These are phyloP conservation scores for Lymantria monacha DNA, from an alignment of 2,888 invertebrate genomes.

Conservation along the genomic window DNA sequence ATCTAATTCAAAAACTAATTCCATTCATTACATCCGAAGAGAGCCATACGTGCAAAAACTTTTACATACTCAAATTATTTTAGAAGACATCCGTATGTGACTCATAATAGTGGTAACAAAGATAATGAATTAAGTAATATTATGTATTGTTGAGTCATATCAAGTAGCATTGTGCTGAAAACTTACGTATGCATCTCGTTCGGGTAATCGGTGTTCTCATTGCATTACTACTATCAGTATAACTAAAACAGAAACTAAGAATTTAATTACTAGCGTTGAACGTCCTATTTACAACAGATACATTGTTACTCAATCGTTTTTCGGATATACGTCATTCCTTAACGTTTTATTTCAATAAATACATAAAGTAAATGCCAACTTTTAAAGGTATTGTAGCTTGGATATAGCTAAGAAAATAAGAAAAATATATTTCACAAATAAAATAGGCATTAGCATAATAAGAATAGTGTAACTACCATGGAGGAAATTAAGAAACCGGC, in stretches of 20 bases:
- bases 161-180: constrained; percentile 14
- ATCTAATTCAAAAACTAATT: no score
- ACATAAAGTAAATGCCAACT: no score
- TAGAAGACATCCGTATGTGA: constrained; percentile 21
- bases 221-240: background rate
- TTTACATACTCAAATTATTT: background rate
- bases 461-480: no score
- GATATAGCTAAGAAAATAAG: no score
- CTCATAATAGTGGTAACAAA: constrained; percentile 15
- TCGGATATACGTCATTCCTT: background rate
- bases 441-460: no score
- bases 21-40: no score
- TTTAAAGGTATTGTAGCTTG: no score
- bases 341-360: no score
- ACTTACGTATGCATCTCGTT: constrained; percentile 1
- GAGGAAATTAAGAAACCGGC: no score
- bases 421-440: no score
- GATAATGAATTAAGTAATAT: constrained; percentile 22
- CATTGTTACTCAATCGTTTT: background rate
- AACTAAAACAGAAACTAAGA: background rate
- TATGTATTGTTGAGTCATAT: constrained; percentile 25
- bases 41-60: background rate
- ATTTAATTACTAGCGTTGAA: background rate
- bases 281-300: background rate
- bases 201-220: background rate